Percentiles rank a stretch among this genome's conserved stretches.
These are phyloP conservation scores for Acipenser oxyrinchus DNA, from an alignment of 2,797 vertebrate species.

Conservation along the genomic window DNA sequence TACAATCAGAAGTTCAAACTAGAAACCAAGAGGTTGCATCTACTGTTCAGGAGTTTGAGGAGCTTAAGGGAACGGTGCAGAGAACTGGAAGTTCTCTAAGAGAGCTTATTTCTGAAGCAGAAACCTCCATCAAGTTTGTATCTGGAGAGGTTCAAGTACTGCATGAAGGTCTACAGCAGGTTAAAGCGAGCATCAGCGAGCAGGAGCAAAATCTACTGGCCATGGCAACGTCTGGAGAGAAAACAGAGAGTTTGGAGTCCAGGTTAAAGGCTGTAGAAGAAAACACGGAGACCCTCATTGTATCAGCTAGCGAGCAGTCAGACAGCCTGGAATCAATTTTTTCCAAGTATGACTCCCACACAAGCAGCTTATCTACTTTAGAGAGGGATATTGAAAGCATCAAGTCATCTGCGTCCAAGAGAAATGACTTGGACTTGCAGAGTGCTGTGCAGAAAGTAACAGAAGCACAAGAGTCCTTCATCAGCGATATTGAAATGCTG, in stretches of 20 bases:
- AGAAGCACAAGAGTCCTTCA: slow-evolving; percentile 46
- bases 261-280: slow-evolving; percentile 64
- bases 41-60: slow-evolving; percentile 70
- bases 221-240: slow-evolving; percentile 42
- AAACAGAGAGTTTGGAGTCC: slow-evolving; percentile 53
- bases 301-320: slow-evolving; percentile 38
- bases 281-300: slow-evolving; percentile 35
- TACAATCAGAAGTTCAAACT: slow-evolving; percentile 79
- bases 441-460: slow-evolving; percentile 39
- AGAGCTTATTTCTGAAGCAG: slow-evolving; percentile 53
- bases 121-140: slow-evolving; percentile 49
- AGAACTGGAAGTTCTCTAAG: slow-evolving; percentile 56
- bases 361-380: slow-evolving; percentile 50
- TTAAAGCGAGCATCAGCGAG: slow-evolving; percentile 32
- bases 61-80: slow-evolving; percentile 60
- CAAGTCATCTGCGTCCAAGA: slow-evolving; percentile 20
- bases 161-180: slow-evolving; percentile 45
- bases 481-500: slow-evolving; percentile 52
- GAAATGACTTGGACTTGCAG: slow-evolving; percentile 26
- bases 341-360: slow-evolving; percentile 48
- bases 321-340: slow-evolving; percentile 57
- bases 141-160: slow-evolving; percentile 51
- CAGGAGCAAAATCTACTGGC: slow-evolving; percentile 41
- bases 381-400: slow-evolving; percentile 32
- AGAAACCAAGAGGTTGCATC: slow-evolving; percentile 78